Evolutionary conservation across 2,113 vertebrate species (phyloP).

Genomic region (Pitta sordida): DNA sequence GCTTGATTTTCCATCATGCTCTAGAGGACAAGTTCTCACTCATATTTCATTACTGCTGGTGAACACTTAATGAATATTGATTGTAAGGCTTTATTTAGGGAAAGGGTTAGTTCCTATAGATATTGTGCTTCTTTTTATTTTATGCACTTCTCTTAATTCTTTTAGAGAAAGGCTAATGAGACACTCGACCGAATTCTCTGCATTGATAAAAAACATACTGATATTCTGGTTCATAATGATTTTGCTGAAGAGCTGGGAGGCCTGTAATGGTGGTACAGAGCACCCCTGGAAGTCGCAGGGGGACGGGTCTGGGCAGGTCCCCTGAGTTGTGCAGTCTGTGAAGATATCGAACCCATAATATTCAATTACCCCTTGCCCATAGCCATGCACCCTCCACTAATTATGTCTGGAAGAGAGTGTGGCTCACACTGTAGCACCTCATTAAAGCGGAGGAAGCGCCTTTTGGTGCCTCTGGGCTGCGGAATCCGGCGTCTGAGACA

Average conservation of each 20-base stretch:
- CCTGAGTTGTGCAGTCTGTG: too few species aligned
- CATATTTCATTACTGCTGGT: not conserved
- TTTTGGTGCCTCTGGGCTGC: too few species aligned
- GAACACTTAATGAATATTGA: not conserved
- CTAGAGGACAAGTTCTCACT: not conserved
- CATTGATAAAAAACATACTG: not conserved
- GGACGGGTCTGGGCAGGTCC: too few species aligned
- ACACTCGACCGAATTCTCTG: not conserved
- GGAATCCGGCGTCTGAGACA: too few species aligned
- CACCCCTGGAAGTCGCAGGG: too few species aligned
- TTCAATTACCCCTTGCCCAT: too few species aligned
- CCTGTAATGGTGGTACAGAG: not conserved
- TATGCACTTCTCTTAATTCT: not conserved
- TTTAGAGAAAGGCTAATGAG: not conserved
- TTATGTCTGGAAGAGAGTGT: too few species aligned
- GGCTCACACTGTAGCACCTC: too few species aligned
- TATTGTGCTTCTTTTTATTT: not conserved
- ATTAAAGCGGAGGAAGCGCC: too few species aligned
- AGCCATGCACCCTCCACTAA: too few species aligned
- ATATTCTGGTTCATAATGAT: not conserved
- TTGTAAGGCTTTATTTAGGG: not conserved
- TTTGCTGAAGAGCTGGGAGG: not conserved
- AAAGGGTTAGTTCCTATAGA: not conserved
- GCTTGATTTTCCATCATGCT: not conserved
- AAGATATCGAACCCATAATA: too few species aligned